Evolutionary conservation across 2,113 vertebrate species (phyloP), one percentile per base, ranked within the genome.

Genomic region (Thalassoma bifasciatum): DNA sequence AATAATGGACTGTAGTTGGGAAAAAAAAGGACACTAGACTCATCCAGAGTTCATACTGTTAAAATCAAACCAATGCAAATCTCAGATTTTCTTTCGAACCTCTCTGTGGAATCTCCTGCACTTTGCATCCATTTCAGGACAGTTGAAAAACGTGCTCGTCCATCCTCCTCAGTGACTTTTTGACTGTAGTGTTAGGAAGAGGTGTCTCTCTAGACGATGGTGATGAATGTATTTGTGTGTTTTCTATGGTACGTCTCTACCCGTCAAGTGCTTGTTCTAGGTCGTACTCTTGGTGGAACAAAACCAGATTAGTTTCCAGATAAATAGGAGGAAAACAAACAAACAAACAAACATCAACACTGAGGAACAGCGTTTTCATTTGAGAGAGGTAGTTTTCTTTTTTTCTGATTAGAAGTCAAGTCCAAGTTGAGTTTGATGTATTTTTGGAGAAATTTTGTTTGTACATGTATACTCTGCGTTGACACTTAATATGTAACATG

Each of bases 391-490:
- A 1, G 54, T 79, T 53, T 72, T 86, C 56, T 84, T 67, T 76
- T 66, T 89, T 86, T 89, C 64, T 75, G 74, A 88, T 84, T 80
- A 84, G 78, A 90, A 72, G 88, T 91, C 84, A 82, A 85, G 88
- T 93, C 86, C 83, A 88, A 79, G 89, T 90, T 92, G 66, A 74
- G 86, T 92, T 92, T 82, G 80, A 88, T 93, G 92, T 92, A 89
- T 91, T 92, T 90, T 91, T 90, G 86, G 77, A 92, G 67, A 87
- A 84, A 82, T 88, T 79, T 82, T 19, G 75, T 94, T 93, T 93
- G 84, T 93, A 91, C 90, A 91, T 90, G 89, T 92, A 88, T 82
- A 89, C 79, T 89, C 90, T 85, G 76, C 86, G 72, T 91, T 92
- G 73, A 87, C 68, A 89, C 83, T 81, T 87, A 83, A 89, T 89